Evolutionary conservation across 2,888 invertebrate species (phyloP).

Genomic region (Athalia rosae): DNA sequence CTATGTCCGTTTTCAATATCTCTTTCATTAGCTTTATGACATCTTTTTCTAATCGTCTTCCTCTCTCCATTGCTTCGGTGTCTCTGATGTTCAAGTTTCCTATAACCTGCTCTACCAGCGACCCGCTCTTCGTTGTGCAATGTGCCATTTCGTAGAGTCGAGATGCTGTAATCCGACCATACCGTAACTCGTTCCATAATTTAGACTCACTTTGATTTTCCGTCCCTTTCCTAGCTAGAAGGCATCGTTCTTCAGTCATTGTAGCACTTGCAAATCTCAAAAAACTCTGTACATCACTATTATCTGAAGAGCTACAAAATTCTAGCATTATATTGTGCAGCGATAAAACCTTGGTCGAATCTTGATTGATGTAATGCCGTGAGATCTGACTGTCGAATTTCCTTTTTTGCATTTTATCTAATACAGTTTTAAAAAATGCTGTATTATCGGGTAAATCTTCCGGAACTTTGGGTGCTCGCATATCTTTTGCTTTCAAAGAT

Average conservation of each 20-base stretch:
- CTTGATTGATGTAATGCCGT: slow-evolving; percentile 12
- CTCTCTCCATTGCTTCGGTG: slow-evolving; percentile 45
- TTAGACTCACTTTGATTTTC: slow-evolving; percentile 35
- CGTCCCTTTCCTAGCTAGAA: slow-evolving; percentile 1
- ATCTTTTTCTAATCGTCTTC: slow-evolving; percentile 42
- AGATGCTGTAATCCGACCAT: slow-evolving; percentile 43
- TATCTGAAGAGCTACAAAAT: slow-evolving; percentile 21
- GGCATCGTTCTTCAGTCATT: slow-evolving; percentile 30
- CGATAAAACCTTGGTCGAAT: slow-evolving; percentile 15
- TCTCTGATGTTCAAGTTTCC: slow-evolving; percentile 45
- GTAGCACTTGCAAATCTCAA: slow-evolving; percentile 2
- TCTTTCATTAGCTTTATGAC: slow-evolving; percentile 25
- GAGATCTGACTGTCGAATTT: slow-evolving; percentile 18
- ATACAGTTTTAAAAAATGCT: slow-evolving; percentile 10
- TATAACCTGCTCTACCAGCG: slow-evolving; percentile 27
- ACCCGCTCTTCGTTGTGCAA: slow-evolving; percentile 40
- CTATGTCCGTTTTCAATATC: slow-evolving; percentile 19
- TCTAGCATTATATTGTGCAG: slow-evolving; percentile 19
- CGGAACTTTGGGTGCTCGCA: slow-evolving; percentile 3
- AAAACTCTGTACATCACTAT: slow-evolving; percentile 7
- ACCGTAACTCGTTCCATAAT: slow-evolving; percentile 39
- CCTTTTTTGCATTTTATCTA: slow-evolving; percentile 12
- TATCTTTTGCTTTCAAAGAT: slow-evolving; percentile 47
- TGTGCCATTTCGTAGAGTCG: slow-evolving; percentile 41
- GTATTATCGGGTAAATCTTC: slow-evolving; percentile 13